Percentiles rank a stretch among this genome's conserved stretches.
Conservation (phyloP, 2,888 invertebrate species). For the Odontomyia ornata region DNA sequence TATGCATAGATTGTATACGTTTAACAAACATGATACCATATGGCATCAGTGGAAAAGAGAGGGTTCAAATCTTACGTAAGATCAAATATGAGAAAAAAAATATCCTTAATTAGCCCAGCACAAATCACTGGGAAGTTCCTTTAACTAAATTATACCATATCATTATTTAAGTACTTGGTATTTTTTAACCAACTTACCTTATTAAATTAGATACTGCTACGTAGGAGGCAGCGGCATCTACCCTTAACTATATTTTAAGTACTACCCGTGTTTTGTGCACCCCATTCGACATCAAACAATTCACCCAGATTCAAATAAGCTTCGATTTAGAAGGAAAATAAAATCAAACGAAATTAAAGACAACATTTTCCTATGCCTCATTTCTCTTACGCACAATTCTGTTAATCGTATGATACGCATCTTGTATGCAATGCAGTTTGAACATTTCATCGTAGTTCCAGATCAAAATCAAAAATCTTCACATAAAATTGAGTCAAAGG, state of each 20-base stretch:
- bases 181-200: slow-evolving; percentile 22
- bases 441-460: slow-evolving; percentile 8
- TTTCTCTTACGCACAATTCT: not conserved
- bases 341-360: too few relatives aligned
- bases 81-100: too few relatives aligned
- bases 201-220: not conserved
- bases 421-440: not conserved
- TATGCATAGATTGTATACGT: too few relatives aligned
- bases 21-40: too few relatives aligned
- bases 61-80: too few relatives aligned
- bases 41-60: too few relatives aligned
- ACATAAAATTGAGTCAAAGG: slow-evolving; percentile 42
- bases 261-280: slow-evolving; percentile 43
- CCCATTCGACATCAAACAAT: slow-evolving; percentile 13
- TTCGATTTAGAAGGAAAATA: not conserved
- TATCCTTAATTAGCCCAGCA: too few relatives aligned
- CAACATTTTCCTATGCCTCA: not conserved
- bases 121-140: too few relatives aligned
- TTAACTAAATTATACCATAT: too few relatives aligned
- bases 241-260: slow-evolving; percentile 35
- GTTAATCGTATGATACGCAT: not conserved
- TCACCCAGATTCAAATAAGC: not conserved
- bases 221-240: not conserved
- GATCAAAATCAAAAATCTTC: slow-evolving; percentile 42
- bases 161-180: too few relatives aligned